A percentile compares a stretch with the other conserved stretches of the same genome.
Conservation (phyloP, 2,888 invertebrate species). For the Lucinisca nassula region DNA sequence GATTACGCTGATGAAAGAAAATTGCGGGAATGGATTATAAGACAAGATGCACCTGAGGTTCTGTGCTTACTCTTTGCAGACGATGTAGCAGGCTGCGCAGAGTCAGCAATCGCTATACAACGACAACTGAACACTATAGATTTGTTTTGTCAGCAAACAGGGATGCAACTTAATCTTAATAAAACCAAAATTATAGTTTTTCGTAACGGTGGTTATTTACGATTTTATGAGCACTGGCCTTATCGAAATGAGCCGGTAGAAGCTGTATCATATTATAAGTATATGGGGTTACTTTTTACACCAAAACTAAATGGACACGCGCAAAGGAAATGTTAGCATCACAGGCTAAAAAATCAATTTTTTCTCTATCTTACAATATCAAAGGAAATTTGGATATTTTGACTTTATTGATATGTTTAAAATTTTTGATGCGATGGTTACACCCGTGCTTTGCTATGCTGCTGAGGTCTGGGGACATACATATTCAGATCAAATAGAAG, state of each 20-base stretch:
- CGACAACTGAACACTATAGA: not conserved
- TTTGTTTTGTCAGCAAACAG: not conserved
- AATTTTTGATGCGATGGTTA: conserved; percentile 3
- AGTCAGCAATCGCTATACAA: not conserved
- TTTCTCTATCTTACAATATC: not conserved
- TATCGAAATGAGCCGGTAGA: not conserved
- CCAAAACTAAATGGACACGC: not conserved
- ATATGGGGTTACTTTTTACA: not conserved
- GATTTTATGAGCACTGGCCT: conserved; percentile 1
- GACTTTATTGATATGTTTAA: not conserved
- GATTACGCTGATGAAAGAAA: not conserved
- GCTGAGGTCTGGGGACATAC: not conserved
- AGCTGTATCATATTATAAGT: not conserved
- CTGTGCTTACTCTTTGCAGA: not conserved
- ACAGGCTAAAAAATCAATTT: not conserved
- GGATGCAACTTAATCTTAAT: not conserved
- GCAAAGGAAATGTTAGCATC: not conserved
- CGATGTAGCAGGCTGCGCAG: not conserved
- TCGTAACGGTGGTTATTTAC: not conserved
- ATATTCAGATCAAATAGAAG: not conserved
- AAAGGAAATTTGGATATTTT: not conserved
- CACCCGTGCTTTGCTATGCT: not conserved
- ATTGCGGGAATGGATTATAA: not conserved
- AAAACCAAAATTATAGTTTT: conserved; percentile 8
- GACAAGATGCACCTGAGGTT: not conserved